phyloP scores from a whole-genome alignment of 2,888 invertebrate species.

The Campoplex capitator region DNA sequence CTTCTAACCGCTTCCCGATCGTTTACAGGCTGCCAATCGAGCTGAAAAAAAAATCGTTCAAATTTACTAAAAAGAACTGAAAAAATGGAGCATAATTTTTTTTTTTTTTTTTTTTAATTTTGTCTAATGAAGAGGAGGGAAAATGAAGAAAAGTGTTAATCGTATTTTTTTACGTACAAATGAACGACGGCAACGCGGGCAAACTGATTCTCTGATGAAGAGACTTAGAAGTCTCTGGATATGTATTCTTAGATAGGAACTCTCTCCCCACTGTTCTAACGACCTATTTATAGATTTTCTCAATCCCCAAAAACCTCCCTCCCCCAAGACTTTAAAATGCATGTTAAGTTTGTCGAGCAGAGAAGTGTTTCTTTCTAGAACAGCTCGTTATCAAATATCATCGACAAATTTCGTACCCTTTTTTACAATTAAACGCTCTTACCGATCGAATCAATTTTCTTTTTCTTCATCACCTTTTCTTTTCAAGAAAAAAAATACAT shows the following conservation, averaged over 20 bases:
- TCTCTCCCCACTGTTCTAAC: slow-evolving; percentile 76
- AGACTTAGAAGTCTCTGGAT: slow-evolving; percentile 76
- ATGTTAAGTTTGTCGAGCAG: slow-evolving; percentile 12
- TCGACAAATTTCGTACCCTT: not conserved
- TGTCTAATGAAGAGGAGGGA: too few relatives aligned
- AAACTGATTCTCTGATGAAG: slow-evolving; percentile 63
- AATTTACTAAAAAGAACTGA: not conserved
- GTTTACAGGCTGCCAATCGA: slow-evolving; percentile 79
- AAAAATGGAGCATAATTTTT: slow-evolving; percentile 52
- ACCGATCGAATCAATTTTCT: not conserved
- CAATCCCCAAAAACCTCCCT: slow-evolving; percentile 54
- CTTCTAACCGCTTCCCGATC: slow-evolving; percentile 75
- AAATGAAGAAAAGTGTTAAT: not conserved
- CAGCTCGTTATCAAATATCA: not conserved
- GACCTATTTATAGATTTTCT: slow-evolving; percentile 71
- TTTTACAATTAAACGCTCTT: not conserved
- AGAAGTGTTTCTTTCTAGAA: slow-evolving; percentile 39
- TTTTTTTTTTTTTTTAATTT: slow-evolving; percentile 20
- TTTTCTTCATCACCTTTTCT: not conserved
- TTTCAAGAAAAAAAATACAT: not conserved
- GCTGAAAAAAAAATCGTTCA: slow-evolving; percentile 60
- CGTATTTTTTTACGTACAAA: slow-evolving; percentile 37
- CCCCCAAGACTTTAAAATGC: slow-evolving; percentile 38
- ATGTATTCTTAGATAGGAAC: slow-evolving; percentile 82
- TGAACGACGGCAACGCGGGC: slow-evolving; percentile 39